A percentile compares a stretch with the other conserved stretches of the same genome.
Evolutionary conservation across 2,797 vertebrate species (phyloP).

Genomic region (Pteronotus mesoamericanus): DNA sequence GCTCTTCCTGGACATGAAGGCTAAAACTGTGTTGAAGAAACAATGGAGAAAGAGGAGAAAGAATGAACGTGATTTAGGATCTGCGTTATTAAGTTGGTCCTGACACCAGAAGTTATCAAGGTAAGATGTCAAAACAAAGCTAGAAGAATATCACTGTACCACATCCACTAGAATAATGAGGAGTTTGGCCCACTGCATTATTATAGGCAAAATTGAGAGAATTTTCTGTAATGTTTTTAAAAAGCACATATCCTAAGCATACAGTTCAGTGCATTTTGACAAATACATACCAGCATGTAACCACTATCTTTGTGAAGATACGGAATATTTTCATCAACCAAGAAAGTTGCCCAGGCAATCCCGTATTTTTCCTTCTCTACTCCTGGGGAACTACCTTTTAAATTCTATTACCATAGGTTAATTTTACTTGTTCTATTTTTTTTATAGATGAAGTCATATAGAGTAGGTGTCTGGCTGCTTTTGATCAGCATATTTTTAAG

Average conservation of each 20-base stretch:
- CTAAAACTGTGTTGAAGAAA: not conserved
- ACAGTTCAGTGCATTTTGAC: not conserved
- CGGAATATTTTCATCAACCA: not conserved
- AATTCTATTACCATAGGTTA: not conserved
- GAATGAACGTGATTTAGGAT: not conserved
- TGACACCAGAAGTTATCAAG: constrained; percentile 99
- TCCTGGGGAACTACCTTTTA: not conserved
- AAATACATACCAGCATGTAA: not conserved
- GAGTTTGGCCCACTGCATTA: not conserved
- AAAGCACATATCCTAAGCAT: not conserved
- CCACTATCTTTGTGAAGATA: not conserved
- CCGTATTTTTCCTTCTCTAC: not conserved
- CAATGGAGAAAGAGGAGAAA: not conserved
- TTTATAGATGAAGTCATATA: not conserved
- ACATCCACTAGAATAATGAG: not conserved
- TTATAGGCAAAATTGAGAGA: not conserved
- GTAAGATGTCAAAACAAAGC: constrained; percentile 76
- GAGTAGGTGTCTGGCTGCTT: not conserved
- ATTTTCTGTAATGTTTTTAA: not conserved
- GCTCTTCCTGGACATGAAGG: not conserved
- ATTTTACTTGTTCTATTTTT: not conserved
- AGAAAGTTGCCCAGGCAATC: not conserved
- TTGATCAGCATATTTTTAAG: not conserved
- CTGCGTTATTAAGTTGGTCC: constrained; percentile 77
- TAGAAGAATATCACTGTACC: not conserved